Base-by-base conservation (phyloP, 1,140 invertebrate species). In the Liolophura sinensis region DNA sequence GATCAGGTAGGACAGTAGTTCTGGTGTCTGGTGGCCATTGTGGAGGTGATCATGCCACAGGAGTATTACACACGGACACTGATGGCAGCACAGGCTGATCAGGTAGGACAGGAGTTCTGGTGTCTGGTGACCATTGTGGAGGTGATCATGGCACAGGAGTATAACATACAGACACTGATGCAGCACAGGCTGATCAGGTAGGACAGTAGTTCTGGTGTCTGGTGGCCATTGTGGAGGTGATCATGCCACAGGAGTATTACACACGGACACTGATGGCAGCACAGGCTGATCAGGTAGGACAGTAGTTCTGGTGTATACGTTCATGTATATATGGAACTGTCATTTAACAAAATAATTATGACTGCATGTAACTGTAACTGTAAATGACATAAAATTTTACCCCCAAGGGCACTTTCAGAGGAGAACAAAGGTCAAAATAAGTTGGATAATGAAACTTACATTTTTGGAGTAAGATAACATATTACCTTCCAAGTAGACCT, bases 111-210 rank as follows among this genome's bases (percentile, higher is more conserved):
- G 74, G 85, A 88, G 0, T 89, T 89, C 74, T 89, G 88, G 88
- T 87, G 86, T 71, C 75, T 89, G 22, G 87, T 89, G 18, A 84
- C 86, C 24, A 87, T 88, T 59, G 82, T 88, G 7, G 87, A 89
- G 56, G 78, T 80, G 62, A 77, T 88, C 25, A 85, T 89, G 84
- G 88, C 88, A 14, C 69, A 72, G 22, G 84, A 86, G 57, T 89
- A 89, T 77, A 89, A 87, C 78, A 85, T 79, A 57, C 75, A 75
- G 49, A 84, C 83, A 25, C 73, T 88, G 22, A 71, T 86, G 40
- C 87, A n/a, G 86, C 88, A 46, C 87, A 88, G 69, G 85, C 86
- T 18, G 88, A 89, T 75, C 88, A 88, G 81, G 85, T 87, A 66
- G 3, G 9, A 5, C 31, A 40, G 31, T 40, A 9, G 31, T 89